Base-by-base conservation (phyloP, 2,797 vertebrate genomes). In the Pangasius mekongensis region DNA sequence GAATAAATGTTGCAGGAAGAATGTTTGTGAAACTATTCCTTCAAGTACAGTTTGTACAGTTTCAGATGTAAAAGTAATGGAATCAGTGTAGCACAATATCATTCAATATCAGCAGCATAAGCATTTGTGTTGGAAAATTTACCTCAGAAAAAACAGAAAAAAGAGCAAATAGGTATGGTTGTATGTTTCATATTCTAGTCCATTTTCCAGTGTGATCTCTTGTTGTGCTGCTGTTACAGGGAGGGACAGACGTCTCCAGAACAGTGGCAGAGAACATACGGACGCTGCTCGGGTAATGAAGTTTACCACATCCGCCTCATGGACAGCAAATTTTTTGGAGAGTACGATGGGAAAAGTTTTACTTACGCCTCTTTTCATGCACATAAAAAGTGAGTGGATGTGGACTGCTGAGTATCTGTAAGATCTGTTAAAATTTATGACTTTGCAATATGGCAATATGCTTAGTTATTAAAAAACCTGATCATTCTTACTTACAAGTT, bases 341-440 rank as follows among this genome's bases (percentile, higher is more conserved):
- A 99, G 91, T 99, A 99, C 33, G 98, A 98, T 81, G 97, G 97
- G 81, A 99, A 99, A 93, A 99, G 98, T 93, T 99, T 99, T 92
- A 99, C 98, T 5, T 99, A 98, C 49, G 98, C 98, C 81, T 99
- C 98, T 91, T 99, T 99, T 89, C 98, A 99, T 88, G 98, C 98
- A 27, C 98, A 99, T 94, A 99, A 99, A 94, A 99, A 99, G 98
- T 99, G 95, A 95, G 97, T 78, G 24, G 69, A 39, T 74, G 56
- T 24, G 14, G 10, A 81, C 36, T 58, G 10, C 5, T 81, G 20
- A 36, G 20, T 13, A 36, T 39, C 9, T n/a, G 14, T 54, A 47
- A 11, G 3, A 74, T 18, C 18, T 71, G 18, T 22, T 71, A 16
- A 49, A 82, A 82, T 56, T 10, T 20, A 62, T 43, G 56, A 39